Base-by-base conservation (phyloP, 2,113 vertebrate genomes). In the Mustelus asterias region DNA sequence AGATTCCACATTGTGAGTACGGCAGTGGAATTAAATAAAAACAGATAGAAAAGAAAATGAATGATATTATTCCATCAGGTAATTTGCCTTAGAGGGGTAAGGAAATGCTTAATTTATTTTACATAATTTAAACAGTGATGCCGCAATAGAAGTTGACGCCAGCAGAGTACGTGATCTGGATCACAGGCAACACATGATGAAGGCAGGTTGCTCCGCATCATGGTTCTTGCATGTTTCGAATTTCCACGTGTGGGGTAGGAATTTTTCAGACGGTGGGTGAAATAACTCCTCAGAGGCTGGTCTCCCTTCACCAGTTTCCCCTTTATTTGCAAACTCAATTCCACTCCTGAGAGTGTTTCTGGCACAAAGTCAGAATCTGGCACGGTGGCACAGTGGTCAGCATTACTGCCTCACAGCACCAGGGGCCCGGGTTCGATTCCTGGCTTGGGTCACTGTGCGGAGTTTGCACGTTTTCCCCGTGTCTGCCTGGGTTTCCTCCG, bases 61-160 rank as follows among this genome's bases (percentile, higher is more conserved):
- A 29, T 60, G 54, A 60, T 90, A 90, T 63, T 90, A 90, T 90
- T 90, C 88, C 54, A 90, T 33, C 13, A 33, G 54, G 14, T 60
- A 90, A 58, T 90, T n/a, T 90, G 54, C 54, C 54, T 60, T 48
- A 33, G 58, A 60, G 88, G 26, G 54, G 16, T 60, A 54, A 60
- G 60, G 4, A 63, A 90, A 60, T 63, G 88, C 88, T 90, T 90
- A 10, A 90, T 90, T 89, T 60, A 90, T 60, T 90, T 90, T 60
- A 33, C 88, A 60, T 90, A 7, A 90, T 90, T 90, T 29, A 90
- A 63, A 26, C 29, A 60, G 14, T 90, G 88, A 18, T 13, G 54
- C 41, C 33, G 58, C 88, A 90, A 13, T n/a, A 90, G 24, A 24
- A 58, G 26, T n/a, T 33, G 58, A 60, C 29, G 14, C 9, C 10